Conservation (phyloP, 2,113 vertebrate species). For the Melospiza georgiana region DNA sequence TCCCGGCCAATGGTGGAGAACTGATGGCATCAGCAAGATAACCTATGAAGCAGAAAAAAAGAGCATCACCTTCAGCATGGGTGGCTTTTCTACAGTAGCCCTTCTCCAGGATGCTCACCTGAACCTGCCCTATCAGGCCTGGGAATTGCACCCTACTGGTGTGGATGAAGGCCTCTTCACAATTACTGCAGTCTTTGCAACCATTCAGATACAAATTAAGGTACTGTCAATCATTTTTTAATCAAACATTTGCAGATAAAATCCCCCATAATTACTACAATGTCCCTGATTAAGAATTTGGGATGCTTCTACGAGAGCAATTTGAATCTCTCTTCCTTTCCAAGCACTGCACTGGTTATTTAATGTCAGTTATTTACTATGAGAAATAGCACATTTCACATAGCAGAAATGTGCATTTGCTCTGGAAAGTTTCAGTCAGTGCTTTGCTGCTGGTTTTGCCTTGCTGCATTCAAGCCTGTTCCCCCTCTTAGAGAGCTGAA, state of each 20-base stretch:
- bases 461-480: neutral
- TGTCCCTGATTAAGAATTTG: neutral
- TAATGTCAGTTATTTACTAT: too few relatives aligned
- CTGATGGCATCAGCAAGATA: constrained; percentile 74
- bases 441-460: neutral
- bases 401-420: too few relatives aligned
- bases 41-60: constrained; percentile 42
- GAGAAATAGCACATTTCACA: too few relatives aligned
- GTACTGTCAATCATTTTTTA: constrained; percentile 24
- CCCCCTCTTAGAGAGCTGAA: neutral
- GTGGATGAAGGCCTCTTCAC: constrained; percentile 71
- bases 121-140: constrained; percentile 85
- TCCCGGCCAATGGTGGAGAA: constrained; percentile 82
- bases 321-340: too few relatives aligned
- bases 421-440: neutral
- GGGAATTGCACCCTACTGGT: constrained; percentile 82
- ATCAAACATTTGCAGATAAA: neutral
- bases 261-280: neutral
- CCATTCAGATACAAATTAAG: constrained; percentile 84
- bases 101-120: constrained; percentile 83
- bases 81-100: constrained; percentile 75
- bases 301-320: too few relatives aligned
- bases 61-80: constrained; percentile 79
- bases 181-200: constrained; percentile 72
- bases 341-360: too few relatives aligned